A percentile compares a stretch with the other conserved stretches of the same genome.
Evolutionary conservation across 2,113 vertebrate species (phyloP).

Genomic region (Eretmochelys imbricata): DNA sequence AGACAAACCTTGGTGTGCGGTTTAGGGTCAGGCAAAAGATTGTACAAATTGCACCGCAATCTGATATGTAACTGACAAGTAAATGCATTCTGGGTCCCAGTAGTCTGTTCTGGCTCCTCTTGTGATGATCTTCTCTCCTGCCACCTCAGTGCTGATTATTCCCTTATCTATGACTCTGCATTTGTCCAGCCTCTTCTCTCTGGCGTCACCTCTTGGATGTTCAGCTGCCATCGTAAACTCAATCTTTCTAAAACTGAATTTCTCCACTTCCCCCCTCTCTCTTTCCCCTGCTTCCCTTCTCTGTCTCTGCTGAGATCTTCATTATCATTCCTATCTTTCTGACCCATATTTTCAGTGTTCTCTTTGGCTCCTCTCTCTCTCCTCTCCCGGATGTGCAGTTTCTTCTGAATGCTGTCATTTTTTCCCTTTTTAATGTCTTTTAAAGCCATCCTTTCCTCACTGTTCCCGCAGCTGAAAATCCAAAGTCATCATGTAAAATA

Average conservation of each 20-base stretch:
- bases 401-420: not conserved
- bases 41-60: not conserved
- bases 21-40: constrained; percentile 4
- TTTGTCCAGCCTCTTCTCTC: not conserved
- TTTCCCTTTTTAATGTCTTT: not conserved
- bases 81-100: not conserved
- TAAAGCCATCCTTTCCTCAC: not conserved
- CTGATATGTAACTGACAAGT: not conserved
- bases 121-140: not conserved
- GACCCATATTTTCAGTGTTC: not conserved
- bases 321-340: not conserved
- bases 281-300: not conserved
- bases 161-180: not conserved
- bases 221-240: not conserved
- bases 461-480: not conserved
- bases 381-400: not conserved
- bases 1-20: not conserved
- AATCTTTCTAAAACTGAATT: not conserved
- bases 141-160: not conserved
- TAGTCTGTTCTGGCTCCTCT: not conserved
- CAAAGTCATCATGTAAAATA: not conserved
- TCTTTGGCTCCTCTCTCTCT: not conserved
- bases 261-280: not conserved
- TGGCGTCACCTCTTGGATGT: not conserved
- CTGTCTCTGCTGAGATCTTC: not conserved